Percentiles rank a stretch among this genome's conserved stretches.
Evolutionary conservation across 2,888 invertebrate genomes (phyloP).

Genomic region (Zhuqinia jingwanae): DNA sequence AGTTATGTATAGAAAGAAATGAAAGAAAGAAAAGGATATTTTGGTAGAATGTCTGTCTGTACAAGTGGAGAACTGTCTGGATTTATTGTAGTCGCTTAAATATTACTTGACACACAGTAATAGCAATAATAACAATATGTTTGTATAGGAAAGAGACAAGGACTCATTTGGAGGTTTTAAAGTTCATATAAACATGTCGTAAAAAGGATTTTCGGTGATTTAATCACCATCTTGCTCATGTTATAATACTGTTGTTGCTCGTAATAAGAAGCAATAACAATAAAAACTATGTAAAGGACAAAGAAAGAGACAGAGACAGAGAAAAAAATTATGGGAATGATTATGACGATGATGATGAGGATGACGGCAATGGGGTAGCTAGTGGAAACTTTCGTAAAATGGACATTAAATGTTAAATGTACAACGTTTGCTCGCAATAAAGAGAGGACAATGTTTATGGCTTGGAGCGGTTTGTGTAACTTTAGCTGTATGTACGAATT

Average conservation of each 20-base stretch:
- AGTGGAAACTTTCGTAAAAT: too few relatives aligned
- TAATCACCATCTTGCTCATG: conserved; percentile 4
- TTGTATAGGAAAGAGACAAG: not conserved
- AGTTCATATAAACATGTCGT: conserved; percentile 27
- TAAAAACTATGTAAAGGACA: too few relatives aligned
- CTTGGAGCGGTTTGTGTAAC: too few relatives aligned
- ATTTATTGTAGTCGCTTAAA: not conserved
- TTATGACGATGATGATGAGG: conserved; percentile 2
- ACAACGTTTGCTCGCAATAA: too few relatives aligned
- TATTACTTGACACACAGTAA: not conserved
- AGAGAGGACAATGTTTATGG: too few relatives aligned
- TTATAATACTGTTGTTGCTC: not conserved
- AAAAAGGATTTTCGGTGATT: conserved; percentile 10
- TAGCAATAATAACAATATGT: not conserved
- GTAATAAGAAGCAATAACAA: not conserved
- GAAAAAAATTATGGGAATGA: not conserved
- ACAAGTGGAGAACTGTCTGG: too few relatives aligned
- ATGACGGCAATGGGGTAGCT: not conserved
- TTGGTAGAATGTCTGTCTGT: too few relatives aligned
- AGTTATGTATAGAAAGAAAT: too few relatives aligned
- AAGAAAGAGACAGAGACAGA: too few relatives aligned
- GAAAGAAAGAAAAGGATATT: too few relatives aligned
- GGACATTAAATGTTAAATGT: too few relatives aligned
- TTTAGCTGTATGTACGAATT: too few relatives aligned
- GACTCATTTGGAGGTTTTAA: conserved; percentile 5